Evolutionary conservation across 2,797 vertebrate genomes (phyloP), one percentile per base, ranked within the genome.

Genomic region (Phoxinus dragarum): DNA sequence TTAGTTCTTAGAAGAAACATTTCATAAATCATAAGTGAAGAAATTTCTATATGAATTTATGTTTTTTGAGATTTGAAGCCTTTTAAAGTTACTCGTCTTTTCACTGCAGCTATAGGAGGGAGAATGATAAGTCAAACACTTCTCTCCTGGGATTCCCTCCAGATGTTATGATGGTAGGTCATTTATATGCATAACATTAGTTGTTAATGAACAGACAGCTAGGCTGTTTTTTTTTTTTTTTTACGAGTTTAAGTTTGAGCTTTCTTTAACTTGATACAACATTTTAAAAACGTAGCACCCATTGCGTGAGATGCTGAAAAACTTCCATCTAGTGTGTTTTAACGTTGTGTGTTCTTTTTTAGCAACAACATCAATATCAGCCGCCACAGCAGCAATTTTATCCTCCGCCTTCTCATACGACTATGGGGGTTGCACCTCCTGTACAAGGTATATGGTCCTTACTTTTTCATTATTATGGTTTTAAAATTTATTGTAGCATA

Each of bases 121-220:
- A 96, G 17, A 88, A 82, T 80, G 95, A 96, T 34, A 94, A 95
- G 90, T 87, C 93, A 19, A 93, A 88, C 80, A 86, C 83, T n/a
- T 95, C 94, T 67, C 91, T 95, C 17, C 90, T 94, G 61, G 95
- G 95, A 1, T 92, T 75, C 49, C 94, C 93, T 80, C 93, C 95
- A 52, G 94, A 95, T 1, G n/a, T 92, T 31, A 85, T 92, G 4
- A 92, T 88, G 90, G 94, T 95, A 91, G 80, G 91, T 86, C 64
- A 47, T 85, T 36, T 54, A 3, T 56, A 21, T 56, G n/a, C 56
- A 40, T 42, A 44, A 42, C 23, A 4, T 16, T 23, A 8, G 6
- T 54, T 77, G n/a, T 64, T 76, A 16, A 9, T 1, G 23, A 71
- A 64, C 21, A 56, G 74, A 76, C 36, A 40, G 7, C 6, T 76